Percentiles rank a stretch among this genome's conserved stretches.
Evolutionary conservation across 2,113 vertebrate species (phyloP).

Genomic region (Ploceus nigricollis): DNA sequence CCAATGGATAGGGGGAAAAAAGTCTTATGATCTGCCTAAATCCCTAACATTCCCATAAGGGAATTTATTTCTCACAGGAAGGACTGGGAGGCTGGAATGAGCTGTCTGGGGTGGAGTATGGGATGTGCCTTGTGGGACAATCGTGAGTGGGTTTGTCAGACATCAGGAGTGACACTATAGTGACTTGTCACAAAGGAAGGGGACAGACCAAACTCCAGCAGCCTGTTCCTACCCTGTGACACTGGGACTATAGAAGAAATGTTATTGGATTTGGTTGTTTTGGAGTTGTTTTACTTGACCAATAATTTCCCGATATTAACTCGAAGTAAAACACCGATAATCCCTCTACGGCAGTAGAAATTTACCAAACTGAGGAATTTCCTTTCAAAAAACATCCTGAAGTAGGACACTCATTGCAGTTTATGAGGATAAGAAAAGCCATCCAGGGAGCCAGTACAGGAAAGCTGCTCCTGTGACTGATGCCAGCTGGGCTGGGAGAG

Average conservation of each 20-base stretch:
- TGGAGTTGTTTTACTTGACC: neutral
- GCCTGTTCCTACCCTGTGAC: neutral
- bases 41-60: neutral
- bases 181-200: neutral
- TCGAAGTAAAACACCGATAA: neutral
- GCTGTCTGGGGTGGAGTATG: neutral
- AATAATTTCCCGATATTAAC: neutral
- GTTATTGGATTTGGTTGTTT: neutral
- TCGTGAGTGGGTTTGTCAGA: neutral
- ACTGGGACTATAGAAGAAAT: neutral
- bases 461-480: neutral
- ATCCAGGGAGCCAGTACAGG: neutral
- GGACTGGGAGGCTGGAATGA: neutral
- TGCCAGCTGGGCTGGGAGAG: neutral
- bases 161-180: neutral
- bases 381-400: neutral
- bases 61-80: neutral
- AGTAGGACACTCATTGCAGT: neutral
- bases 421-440: neutral
- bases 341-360: neutral
- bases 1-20: accelerated
- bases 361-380: neutral
- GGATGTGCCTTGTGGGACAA: neutral
- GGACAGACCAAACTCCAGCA: neutral
- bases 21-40: neutral